Evolutionary conservation across 2,888 invertebrate species (phyloP), one percentile per base, ranked within the genome.

Genomic region (Mimumesa dahlbomi): DNA sequence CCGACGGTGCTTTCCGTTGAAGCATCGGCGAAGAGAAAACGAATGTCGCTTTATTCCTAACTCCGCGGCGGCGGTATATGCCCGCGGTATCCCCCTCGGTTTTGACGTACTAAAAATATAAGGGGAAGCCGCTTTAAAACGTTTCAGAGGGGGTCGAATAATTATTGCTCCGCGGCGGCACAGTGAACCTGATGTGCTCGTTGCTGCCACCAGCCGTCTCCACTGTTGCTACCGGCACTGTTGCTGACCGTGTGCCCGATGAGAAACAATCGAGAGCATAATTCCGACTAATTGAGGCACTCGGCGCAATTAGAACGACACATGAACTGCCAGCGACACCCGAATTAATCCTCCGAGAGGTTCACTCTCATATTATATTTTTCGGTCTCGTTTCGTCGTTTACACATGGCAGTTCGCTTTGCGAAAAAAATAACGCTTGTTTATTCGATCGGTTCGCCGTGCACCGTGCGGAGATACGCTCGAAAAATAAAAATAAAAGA

Each of bases 101-200:
- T 71, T 69, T 59, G 43, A 42, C 36, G 71, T 38, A 72, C 79
- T 79, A 75, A 79, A 79, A 79, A 77, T 72, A 77, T 52, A 75
- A 69, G 71, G 79, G 80, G 77, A 77, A 72, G 57, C 72, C 52
- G 64, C 43, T 72, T 59, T 59, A 69, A 73, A 78, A 63, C 64
- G 72, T 70, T 69, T n/a, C 59, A 70, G 75, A 74, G 77, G 80
- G 61, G 78, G 52, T 64, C 71, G 75, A 61, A 75, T 77, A 80
- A 80, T 79, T 73, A 73, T 71, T 65, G 59, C 59, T 61, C 59
- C 16, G 16, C 56, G 48, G 25, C 31, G 45, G 58, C 53, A 42
- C 63, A 19, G 3, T 42, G 48, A 58, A 42, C 48, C 52, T 53
- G 73, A 64, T 42, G 73, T 45, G 46, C 52, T 68, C 34, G 54